These are phyloP conservation scores for Psophia crepitans DNA, from an alignment of 2,113 vertebrate species.

Conservation along the genomic window DNA sequence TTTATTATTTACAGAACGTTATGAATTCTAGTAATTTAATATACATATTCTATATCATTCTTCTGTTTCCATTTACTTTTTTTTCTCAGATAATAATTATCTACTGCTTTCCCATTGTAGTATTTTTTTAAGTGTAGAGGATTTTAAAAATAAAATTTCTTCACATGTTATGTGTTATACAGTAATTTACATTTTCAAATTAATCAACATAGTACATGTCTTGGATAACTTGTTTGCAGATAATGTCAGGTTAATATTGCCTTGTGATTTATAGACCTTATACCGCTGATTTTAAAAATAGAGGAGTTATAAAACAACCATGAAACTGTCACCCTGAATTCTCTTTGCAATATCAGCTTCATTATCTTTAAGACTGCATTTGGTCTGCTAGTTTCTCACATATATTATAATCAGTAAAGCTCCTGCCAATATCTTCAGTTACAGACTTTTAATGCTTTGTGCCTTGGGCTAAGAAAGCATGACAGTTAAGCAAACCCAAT, in stretches of 20 bases:
- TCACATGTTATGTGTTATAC: background rate
- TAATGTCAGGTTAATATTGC: background rate
- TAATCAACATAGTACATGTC: background rate
- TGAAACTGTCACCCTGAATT: background rate
- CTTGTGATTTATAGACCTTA: background rate
- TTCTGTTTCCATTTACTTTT: background rate
- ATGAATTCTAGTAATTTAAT: background rate
- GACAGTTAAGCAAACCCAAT: background rate
- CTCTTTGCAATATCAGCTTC: background rate
- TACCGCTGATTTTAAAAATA: background rate
- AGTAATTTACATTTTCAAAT: background rate
- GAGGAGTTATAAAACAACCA: background rate
- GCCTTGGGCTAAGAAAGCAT: background rate
- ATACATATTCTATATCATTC: background rate
- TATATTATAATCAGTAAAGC: background rate
- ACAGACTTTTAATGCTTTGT: conserved; percentile 8
- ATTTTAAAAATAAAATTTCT: background rate
- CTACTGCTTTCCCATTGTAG: background rate
- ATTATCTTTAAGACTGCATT: conserved; percentile 23
- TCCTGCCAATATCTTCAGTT: background rate
- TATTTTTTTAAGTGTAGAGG: background rate
- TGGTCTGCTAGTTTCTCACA: background rate
- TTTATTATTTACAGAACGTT: background rate
- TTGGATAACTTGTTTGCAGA: background rate
- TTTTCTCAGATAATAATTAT: background rate